Conservation (phyloP, 2,113 vertebrate genomes). For the mouse (Mus musculus) region GRCm39 chr1:91919501-91920000, state of each 20-base stretch:
- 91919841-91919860: neutral
- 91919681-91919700: neutral
- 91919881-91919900: accelerated
- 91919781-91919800: too few species aligned
- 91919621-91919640: too few species aligned
- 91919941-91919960: neutral
- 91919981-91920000: neutral
- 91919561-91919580: accelerated
- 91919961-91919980: neutral
- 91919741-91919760: accelerated
- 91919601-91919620: neutral
- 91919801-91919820: accelerated
- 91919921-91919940: accelerated
- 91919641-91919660: neutral
- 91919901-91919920: too few species aligned
- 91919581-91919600: neutral
- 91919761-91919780: neutral
- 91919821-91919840: neutral
- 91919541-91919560: neutral
- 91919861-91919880: accelerated
- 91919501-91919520: neutral
- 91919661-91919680: neutral
- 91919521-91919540: accelerated
- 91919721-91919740: accelerated
- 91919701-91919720: accelerated